Evolutionary conservation across 1,140 invertebrate genomes (phyloP).

Genomic region (Atopsyche davidsoni): DNA sequence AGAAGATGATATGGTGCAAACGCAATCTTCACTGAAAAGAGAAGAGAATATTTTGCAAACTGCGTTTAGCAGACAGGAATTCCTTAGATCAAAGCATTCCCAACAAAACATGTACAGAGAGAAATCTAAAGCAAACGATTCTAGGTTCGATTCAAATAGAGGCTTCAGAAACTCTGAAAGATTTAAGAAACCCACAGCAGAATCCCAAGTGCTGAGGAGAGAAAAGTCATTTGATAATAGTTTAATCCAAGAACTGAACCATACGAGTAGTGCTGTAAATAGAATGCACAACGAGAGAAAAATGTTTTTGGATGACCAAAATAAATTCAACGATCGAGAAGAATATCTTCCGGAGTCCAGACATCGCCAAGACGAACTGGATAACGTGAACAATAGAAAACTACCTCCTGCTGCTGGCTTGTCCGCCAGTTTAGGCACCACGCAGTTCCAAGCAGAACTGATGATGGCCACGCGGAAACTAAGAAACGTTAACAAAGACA

Average conservation of each 20-base stretch:
- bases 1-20: constrained; percentile 42
- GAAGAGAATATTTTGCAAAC: constrained; percentile 43
- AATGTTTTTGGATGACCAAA: constrained; percentile 36
- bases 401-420: constrained; percentile 49
- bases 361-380: constrained; percentile 19
- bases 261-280: constrained; percentile 36
- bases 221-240: constrained; percentile 48
- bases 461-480: constrained; percentile 59
- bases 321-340: constrained; percentile 23
- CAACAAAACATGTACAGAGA: constrained; percentile 43
- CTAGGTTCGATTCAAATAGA: constrained; percentile 44
- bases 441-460: constrained; percentile 62
- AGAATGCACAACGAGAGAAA: constrained; percentile 41
- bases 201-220: constrained; percentile 39
- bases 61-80: constrained; percentile 36
- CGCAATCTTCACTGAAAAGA: constrained; percentile 40
- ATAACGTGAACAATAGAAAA: constrained; percentile 36
- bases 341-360: constrained; percentile 19
- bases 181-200: constrained; percentile 40
- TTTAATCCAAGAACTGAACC: constrained; percentile 35
- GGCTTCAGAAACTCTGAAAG: constrained; percentile 47
- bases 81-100: constrained; percentile 39
- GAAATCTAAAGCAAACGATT: constrained; percentile 41
- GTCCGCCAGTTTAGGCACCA: constrained; percentile 55
- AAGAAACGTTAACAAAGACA: constrained; percentile 34